Evolutionary conservation across 2,797 vertebrate genomes (phyloP).

Genomic region (Urocyon cinereoargenteus): DNA sequence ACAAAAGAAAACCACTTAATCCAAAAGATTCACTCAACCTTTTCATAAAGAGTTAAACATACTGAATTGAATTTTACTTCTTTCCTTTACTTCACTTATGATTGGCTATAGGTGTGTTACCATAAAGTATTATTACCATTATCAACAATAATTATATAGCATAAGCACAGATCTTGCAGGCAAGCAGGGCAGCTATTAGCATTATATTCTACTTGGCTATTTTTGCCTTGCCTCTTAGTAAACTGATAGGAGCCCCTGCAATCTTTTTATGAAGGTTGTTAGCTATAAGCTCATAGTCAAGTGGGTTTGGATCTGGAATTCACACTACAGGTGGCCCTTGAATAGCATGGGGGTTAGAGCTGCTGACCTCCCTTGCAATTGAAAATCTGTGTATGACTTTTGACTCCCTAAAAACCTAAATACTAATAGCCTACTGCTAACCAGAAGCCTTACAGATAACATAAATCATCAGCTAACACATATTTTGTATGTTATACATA

Average conservation of each 20-base stretch:
- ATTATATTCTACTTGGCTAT: neutral
- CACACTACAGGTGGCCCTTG: neutral
- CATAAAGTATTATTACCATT: neutral
- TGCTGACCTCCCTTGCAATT: neutral
- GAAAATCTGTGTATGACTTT: neutral
- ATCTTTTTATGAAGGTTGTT: neutral
- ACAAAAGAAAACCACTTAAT: neutral
- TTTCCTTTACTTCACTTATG: neutral
- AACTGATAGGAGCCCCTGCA: neutral
- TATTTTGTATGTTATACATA: neutral
- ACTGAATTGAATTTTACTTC: neutral
- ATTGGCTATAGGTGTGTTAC: neutral
- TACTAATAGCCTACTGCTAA: neutral
- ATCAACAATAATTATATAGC: neutral
- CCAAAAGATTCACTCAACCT: neutral
- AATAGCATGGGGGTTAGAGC: neutral
- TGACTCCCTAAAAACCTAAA: neutral
- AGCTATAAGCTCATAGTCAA: neutral
- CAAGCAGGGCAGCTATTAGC: neutral
- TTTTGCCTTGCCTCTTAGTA: neutral
- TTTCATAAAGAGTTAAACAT: neutral
- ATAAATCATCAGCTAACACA: neutral
- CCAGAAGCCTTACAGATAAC: neutral
- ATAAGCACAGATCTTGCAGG: neutral
- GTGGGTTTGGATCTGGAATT: neutral